Evolutionary conservation across 2,113 vertebrate species (phyloP).

Genomic region (Thalassoma bifasciatum): DNA sequence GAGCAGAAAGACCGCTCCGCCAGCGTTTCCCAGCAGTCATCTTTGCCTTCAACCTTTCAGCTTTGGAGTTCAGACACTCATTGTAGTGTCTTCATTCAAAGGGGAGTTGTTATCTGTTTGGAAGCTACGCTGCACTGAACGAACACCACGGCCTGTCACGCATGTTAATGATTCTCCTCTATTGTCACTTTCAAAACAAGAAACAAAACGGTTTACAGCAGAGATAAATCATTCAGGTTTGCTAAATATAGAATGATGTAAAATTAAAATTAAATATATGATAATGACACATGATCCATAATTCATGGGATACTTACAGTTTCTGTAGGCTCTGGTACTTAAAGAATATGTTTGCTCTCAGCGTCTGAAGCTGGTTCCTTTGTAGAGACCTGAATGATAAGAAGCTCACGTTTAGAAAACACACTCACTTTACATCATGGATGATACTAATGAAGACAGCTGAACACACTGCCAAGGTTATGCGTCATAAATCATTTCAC

Average conservation of each 20-base stretch:
- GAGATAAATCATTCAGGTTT: background rate
- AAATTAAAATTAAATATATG: background rate
- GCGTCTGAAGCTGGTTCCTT: conserved; percentile 86
- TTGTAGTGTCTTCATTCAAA: conserved; percentile 18
- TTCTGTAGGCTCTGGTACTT: conserved; percentile 89
- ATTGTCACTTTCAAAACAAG: background rate
- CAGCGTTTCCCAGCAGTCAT: conserved; percentile 8
- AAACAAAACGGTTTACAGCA: background rate
- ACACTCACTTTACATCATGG: background rate
- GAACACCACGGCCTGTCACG: background rate
- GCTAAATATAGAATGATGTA: background rate
- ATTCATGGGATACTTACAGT: conserved; percentile 85
- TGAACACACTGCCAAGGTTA: too few species aligned
- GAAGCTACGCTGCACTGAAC: background rate
- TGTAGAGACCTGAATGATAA: conserved; percentile 88
- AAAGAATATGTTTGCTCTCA: conserved; percentile 87
- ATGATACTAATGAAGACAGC: too few species aligned
- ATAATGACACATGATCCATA: background rate
- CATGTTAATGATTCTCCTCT: background rate
- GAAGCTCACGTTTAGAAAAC: background rate
- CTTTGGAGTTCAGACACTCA: conserved; percentile 9
- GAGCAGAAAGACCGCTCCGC: conserved; percentile 21
- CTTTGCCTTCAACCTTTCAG: background rate
- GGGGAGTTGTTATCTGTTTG: background rate
- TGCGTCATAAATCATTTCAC: too few species aligned